Evolutionary conservation across 2,113 vertebrate species (phyloP).

Genomic region (Glaucidium brasilianum): DNA sequence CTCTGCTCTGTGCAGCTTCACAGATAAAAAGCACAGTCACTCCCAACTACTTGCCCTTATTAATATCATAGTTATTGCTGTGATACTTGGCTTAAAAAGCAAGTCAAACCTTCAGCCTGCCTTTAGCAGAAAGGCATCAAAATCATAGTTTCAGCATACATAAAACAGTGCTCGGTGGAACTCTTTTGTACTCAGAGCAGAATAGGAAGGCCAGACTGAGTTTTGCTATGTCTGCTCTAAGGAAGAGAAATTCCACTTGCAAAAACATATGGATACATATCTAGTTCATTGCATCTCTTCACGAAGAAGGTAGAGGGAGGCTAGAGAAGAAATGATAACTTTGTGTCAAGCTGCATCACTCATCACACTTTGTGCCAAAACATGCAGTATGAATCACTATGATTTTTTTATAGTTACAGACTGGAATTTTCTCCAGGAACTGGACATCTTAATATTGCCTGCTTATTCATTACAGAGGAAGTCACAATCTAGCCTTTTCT

Average conservation of each 20-base stretch:
- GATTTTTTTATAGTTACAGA: not conserved
- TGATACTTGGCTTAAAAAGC: conserved; percentile 6
- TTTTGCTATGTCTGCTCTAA: not conserved
- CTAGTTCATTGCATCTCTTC: not conserved
- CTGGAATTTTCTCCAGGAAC: not conserved
- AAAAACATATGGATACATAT: not conserved
- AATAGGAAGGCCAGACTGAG: not conserved
- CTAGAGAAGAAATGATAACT: not conserved
- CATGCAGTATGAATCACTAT: not conserved
- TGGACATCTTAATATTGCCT: not conserved
- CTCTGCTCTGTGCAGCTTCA: conserved; percentile 27
- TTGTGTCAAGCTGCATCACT: not conserved
- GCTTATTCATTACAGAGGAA: not conserved
- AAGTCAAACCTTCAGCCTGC: not conserved
- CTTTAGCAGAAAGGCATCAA: not conserved
- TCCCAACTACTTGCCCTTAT: conserved; percentile 27
- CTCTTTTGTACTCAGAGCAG: not conserved
- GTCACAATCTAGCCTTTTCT: not conserved
- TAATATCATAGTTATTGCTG: conserved; percentile 25
- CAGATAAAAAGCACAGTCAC: conserved; percentile 28
- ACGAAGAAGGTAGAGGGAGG: not conserved
- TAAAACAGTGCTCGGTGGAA: not conserved
- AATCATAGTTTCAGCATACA: not conserved
- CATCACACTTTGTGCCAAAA: not conserved
- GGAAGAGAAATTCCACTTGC: not conserved